phyloP scores from a whole-genome alignment of 2,113 vertebrate species.

The Haliaeetus leucogaster region DNA sequence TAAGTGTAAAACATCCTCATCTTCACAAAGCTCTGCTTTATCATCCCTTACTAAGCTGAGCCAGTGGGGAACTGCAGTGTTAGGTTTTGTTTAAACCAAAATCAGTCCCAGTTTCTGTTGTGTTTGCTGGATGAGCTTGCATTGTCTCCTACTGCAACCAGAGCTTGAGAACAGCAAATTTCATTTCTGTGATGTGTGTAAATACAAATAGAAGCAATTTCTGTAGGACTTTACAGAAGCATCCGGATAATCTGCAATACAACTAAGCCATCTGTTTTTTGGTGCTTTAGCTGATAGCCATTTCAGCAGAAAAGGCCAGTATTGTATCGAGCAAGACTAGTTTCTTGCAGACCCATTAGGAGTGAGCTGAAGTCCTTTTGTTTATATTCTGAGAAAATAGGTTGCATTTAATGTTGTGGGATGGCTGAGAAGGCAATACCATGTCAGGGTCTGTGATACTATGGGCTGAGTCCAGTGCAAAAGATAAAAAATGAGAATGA shows the following conservation, averaged over 20 bases:
- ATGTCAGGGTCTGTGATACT: neutral
- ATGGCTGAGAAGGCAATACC: neutral
- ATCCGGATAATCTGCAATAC: neutral
- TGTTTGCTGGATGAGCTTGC: neutral
- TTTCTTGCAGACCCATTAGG: neutral
- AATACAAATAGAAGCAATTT: neutral
- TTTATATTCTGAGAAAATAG: neutral
- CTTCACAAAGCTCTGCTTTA: neutral
- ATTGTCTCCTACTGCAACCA: neutral
- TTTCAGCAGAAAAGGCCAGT: neutral
- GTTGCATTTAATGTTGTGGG: neutral
- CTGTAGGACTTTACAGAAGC: neutral
- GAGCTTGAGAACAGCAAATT: neutral
- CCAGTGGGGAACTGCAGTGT: rapidly evolving
- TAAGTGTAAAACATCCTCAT: neutral
- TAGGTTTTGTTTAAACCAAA: neutral
- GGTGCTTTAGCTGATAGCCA: neutral
- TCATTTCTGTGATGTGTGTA: neutral
- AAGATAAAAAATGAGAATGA: neutral
- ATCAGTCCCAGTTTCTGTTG: neutral
- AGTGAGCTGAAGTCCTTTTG: neutral
- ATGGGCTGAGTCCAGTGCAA: neutral
- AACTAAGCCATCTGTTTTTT: neutral
- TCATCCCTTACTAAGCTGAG: neutral
- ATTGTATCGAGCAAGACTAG: neutral